phyloP scores from a whole-genome alignment of 2,888 invertebrate species.

The Xestia xanthographa region DNA sequence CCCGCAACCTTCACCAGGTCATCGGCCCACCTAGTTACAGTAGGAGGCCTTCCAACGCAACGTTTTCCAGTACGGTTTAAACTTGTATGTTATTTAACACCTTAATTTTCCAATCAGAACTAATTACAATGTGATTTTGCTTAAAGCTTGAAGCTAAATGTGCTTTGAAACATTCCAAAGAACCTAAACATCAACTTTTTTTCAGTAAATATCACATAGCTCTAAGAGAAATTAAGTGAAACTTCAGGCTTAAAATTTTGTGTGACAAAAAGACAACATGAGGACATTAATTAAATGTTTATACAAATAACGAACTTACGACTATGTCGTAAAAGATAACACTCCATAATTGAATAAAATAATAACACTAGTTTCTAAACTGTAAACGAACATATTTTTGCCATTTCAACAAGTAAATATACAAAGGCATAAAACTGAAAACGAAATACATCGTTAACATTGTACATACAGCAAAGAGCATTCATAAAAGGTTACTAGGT shows the following conservation, averaged over 20 bases:
- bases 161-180: neutral
- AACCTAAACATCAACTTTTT: neutral
- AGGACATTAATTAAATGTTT: neutral
- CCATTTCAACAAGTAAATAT: neutral
- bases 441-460: neutral
- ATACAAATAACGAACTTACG: neutral
- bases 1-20: too few relatives aligned
- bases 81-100: neutral
- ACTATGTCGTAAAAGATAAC: neutral
- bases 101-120: neutral
- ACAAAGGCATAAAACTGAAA: neutral
- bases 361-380: neutral
- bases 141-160: too few relatives aligned
- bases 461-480: neutral
- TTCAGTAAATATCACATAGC: neutral
- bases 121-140: neutral
- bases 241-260: neutral
- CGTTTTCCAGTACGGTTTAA: too few relatives aligned
- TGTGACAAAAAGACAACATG: too few relatives aligned
- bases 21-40: too few relatives aligned
- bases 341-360: neutral
- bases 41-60: too few relatives aligned
- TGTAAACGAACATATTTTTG: neutral
- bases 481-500: neutral
- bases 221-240: neutral